Evolutionary conservation across 2,113 vertebrate genomes (phyloP).

Genomic region (Neogale vison): DNA sequence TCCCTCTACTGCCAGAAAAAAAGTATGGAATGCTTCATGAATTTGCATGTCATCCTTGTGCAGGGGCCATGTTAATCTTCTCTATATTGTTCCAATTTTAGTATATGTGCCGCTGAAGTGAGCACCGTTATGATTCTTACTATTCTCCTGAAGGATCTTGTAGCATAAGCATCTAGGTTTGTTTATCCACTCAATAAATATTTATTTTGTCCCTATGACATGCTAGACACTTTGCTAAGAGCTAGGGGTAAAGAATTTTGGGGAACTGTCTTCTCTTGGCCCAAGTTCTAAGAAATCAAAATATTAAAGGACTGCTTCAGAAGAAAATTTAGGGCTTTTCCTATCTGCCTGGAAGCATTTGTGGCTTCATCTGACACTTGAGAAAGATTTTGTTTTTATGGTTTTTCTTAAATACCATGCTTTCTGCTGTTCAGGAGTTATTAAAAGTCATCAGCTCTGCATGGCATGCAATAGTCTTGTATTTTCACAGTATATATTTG

Average conservation of each 20-base stretch:
- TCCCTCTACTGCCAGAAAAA: no score
- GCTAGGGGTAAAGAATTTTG: background rate
- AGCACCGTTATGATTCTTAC: background rate
- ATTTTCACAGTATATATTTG: slow-evolving; percentile 1
- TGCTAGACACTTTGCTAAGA: background rate
- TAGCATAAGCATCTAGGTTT: background rate
- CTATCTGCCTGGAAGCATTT: background rate
- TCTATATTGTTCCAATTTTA: no score
- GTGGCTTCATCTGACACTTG: background rate
- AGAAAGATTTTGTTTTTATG: slow-evolving; percentile 7
- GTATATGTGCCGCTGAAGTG: no score
- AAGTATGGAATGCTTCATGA: no score
- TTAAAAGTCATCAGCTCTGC: slow-evolving; percentile 5
- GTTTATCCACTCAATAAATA: background rate
- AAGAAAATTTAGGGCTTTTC: background rate
- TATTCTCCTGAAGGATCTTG: background rate
- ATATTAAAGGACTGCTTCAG: background rate
- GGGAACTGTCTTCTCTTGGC: background rate
- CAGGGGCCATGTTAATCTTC: no score
- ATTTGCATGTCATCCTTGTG: no score
- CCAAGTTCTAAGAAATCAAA: slow-evolving; percentile 23
- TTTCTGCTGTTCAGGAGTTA: background rate
- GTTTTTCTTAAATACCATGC: background rate
- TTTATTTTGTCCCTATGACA: background rate
- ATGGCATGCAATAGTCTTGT: background rate